These are phyloP conservation scores for Nettapus auritus DNA, from an alignment of 2,113 vertebrate genomes.

Conservation along the genomic window DNA sequence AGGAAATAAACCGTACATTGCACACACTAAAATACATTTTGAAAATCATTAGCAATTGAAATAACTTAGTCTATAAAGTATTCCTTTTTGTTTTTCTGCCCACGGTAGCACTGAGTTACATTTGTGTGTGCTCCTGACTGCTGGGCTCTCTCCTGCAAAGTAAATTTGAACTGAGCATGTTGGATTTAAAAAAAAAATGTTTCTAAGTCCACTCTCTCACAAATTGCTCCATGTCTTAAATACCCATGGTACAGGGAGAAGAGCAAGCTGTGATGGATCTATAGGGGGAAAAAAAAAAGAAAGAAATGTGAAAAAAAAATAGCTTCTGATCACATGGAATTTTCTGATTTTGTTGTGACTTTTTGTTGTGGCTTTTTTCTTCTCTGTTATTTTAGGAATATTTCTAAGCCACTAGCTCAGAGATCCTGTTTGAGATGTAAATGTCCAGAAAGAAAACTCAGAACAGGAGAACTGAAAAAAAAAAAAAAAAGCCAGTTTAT, in stretches of 20 bases:
- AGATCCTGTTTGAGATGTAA: neutral
- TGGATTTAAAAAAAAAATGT: neutral
- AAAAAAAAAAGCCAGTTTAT: neutral
- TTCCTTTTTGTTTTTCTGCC: neutral
- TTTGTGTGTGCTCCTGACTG: neutral
- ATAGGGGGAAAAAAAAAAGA: neutral
- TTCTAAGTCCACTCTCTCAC: neutral
- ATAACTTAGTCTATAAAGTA: neutral
- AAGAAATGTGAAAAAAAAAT: neutral
- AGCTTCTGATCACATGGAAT: neutral
- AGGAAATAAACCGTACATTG: accelerated
- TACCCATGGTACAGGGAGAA: neutral
- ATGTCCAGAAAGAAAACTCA: neutral
- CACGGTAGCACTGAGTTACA: neutral
- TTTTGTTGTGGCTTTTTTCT: neutral
- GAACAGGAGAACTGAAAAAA: neutral
- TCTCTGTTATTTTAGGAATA: conserved; percentile 8
- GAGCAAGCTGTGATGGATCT: neutral
- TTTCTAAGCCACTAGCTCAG: neutral
- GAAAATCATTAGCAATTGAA: neutral
- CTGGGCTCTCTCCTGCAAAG: neutral
- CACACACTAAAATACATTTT: neutral
- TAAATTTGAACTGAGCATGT: neutral
- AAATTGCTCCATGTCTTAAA: neutral
- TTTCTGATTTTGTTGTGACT: neutral